Evolutionary conservation across 2,888 invertebrate genomes (phyloP).

Genomic region (Gonocerus acuteangulatus): DNA sequence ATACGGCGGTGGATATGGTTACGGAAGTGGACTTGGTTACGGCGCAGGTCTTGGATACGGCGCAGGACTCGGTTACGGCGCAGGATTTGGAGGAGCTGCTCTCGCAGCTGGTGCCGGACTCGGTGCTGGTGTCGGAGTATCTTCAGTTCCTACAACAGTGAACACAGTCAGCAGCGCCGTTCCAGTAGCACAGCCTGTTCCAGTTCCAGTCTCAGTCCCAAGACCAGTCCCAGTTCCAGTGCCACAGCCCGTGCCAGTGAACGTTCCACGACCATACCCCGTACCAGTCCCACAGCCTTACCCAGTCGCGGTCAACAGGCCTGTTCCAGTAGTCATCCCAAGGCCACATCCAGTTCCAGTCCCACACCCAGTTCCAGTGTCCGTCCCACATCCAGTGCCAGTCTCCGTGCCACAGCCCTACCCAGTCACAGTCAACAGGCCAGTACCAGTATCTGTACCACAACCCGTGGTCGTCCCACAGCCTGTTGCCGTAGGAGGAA

Average conservation of each 20-base stretch:
- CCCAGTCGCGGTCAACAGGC: constrained; percentile 50
- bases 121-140: constrained; percentile 1
- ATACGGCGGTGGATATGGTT: not conserved
- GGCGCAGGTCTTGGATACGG: not conserved
- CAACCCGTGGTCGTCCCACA: constrained; percentile 15
- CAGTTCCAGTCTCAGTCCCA: constrained; percentile 46
- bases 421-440: constrained; percentile 48
- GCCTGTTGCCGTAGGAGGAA: constrained; percentile 4
- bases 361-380: constrained; percentile 49
- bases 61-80: too few species aligned
- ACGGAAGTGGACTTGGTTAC: not conserved
- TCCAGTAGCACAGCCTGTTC: constrained; percentile 45
- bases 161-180: constrained; percentile 39
- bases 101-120: not conserved
- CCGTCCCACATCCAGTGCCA: constrained; percentile 48
- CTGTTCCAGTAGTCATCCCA: constrained; percentile 48
- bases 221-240: constrained; percentile 48
- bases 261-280: constrained; percentile 50
- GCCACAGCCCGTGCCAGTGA: constrained; percentile 51
- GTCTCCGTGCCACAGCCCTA: constrained; percentile 50
- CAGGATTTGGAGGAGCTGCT: not conserved
- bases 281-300: constrained; percentile 50
- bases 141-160: constrained; percentile 26
- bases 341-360: constrained; percentile 50
- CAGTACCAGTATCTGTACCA: constrained; percentile 46